These are phyloP conservation scores for Poeciliopsis turrubarensis DNA, from an alignment of 2,113 vertebrate species.

Conservation along the genomic window DNA sequence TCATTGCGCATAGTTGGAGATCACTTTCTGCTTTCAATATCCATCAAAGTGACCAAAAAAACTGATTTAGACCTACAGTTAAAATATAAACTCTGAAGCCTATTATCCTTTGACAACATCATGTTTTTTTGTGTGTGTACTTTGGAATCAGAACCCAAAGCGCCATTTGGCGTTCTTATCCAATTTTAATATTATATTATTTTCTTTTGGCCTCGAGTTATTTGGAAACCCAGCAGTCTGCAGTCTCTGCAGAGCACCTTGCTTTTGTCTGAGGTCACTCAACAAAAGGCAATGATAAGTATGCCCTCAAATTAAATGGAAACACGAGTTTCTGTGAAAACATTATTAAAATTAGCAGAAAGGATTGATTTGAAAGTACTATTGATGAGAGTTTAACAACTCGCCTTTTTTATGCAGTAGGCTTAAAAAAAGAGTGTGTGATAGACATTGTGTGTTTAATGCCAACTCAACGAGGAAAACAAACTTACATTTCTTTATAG, in stretches of 20 bases:
- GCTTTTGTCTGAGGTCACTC: slow-evolving; percentile 21
- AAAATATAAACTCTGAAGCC: not conserved
- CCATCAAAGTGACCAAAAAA: not conserved
- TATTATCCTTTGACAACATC: not conserved
- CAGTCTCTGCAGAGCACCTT: not conserved
- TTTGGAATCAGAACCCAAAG: no score
- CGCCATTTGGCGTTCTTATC: not conserved
- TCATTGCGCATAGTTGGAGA: not conserved
- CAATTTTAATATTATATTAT: not conserved
- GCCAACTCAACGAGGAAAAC: no score
- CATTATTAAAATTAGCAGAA: slow-evolving; percentile 28
- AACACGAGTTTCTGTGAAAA: not conserved
- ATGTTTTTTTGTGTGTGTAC: not conserved
- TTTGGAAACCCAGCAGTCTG: not conserved
- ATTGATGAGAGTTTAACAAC: slow-evolving; percentile 13
- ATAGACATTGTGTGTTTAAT: not conserved
- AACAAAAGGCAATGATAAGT: slow-evolving; percentile 26
- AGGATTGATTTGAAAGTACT: slow-evolving; percentile 10
- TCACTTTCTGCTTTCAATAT: not conserved
- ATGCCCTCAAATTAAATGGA: slow-evolving; percentile 10
- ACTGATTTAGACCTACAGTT: not conserved
- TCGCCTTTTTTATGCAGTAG: not conserved
- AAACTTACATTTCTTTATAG: no score
- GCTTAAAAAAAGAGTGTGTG: not conserved
- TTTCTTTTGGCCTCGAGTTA: not conserved